Evolutionary conservation across 2,797 vertebrate genomes (phyloP).

Genomic region (Malurus leucopterus): DNA sequence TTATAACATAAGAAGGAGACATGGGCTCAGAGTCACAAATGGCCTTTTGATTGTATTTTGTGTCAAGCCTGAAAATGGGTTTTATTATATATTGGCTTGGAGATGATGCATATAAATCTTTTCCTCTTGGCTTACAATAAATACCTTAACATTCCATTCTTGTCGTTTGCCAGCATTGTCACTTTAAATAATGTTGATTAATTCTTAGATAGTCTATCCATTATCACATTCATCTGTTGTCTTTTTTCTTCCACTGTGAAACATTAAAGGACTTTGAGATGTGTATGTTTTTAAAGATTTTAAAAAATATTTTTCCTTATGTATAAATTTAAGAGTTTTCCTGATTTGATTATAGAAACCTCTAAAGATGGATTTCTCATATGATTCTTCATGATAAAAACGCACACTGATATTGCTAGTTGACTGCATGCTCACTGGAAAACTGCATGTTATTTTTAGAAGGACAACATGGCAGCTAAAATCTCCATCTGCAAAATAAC

Average conservation of each 20-base stretch:
- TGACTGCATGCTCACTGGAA: slow-evolving; percentile 48
- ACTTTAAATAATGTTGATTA: background rate
- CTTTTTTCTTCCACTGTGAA: background rate
- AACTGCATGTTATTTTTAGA: slow-evolving; percentile 67
- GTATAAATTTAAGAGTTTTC: background rate
- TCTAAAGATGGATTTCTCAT: slow-evolving; percentile 18
- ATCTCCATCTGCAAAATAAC: slow-evolving; percentile 60
- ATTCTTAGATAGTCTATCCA: slow-evolving; percentile 2
- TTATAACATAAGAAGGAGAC: background rate
- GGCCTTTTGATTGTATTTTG: slow-evolving; percentile 11
- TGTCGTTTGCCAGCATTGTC: slow-evolving; percentile 39
- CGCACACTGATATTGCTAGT: slow-evolving; percentile 29
- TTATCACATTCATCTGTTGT: background rate
- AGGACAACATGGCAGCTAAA: slow-evolving; percentile 67
- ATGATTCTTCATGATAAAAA: slow-evolving; percentile 18
- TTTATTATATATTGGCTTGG: slow-evolving; percentile 12
- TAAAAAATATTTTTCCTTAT: background rate
- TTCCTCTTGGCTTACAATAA: slow-evolving; percentile 86
- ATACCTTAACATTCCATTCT: slow-evolving; percentile 87
- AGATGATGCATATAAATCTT: slow-evolving; percentile 68
- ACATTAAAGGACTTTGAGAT: background rate
- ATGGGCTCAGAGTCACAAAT: background rate
- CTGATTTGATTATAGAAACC: background rate
- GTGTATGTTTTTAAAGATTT: background rate
- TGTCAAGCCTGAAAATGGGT: slow-evolving; percentile 2